These are phyloP conservation scores for Dicroscelio sp. DNA, from an alignment of 2,888 invertebrate species.

Conservation along the genomic window DNA sequence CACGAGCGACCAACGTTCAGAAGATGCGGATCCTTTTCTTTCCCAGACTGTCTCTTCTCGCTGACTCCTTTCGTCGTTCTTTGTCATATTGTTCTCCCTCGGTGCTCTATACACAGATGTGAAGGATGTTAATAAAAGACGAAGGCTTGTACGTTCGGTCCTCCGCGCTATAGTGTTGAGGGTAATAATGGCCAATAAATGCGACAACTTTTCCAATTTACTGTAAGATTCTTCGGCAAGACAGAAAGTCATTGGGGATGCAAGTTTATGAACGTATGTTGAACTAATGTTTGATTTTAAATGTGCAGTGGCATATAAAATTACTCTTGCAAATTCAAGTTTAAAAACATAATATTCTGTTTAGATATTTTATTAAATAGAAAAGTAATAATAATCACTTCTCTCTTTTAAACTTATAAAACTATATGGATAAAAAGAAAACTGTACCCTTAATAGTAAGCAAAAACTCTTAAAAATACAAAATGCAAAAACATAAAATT, in stretches of 20 bases:
- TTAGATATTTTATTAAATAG: too few species aligned
- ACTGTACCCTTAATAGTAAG: too few species aligned
- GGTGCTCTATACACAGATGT: conserved; percentile 28
- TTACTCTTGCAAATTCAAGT: too few species aligned
- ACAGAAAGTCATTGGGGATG: conserved; percentile 36
- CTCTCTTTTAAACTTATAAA: too few species aligned
- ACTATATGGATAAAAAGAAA: too few species aligned
- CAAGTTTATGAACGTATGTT: conserved; percentile 28
- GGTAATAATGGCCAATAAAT: conserved; percentile 76
- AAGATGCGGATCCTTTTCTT: conserved; percentile 52
- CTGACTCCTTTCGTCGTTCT: conserved; percentile 50
- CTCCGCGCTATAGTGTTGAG: conserved; percentile 40
- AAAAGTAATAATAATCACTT: too few species aligned
- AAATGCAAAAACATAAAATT: too few species aligned
- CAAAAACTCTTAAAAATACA: too few species aligned
- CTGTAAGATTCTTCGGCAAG: conserved; percentile 17
- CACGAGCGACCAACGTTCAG: conserved; percentile 78
- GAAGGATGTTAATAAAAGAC: conserved; percentile 71
- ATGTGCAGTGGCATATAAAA: too few species aligned
- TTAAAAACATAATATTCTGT: too few species aligned
- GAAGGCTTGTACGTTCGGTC: conserved; percentile 41
- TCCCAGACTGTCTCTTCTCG: conserved; percentile 30
- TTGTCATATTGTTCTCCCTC: conserved; percentile 63
- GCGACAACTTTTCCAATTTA: conserved; percentile 74
- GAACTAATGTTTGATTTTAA: too few species aligned